These are phyloP conservation scores for Botrylloides violaceus DNA, from an alignment of 23 tunicate genomes.

Conservation along the genomic window DNA sequence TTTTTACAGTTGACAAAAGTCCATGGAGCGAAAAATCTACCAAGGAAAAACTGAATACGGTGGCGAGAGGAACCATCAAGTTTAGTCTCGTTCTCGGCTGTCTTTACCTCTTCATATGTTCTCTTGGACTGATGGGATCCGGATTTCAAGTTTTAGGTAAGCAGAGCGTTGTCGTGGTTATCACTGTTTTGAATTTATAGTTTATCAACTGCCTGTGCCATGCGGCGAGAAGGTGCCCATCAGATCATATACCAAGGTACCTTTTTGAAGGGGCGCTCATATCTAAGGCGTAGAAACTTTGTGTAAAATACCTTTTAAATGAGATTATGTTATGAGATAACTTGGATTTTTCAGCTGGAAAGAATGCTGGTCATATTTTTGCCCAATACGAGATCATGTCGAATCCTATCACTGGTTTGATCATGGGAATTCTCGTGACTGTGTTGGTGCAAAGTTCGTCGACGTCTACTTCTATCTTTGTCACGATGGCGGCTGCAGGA, in stretches of 20 bases:
- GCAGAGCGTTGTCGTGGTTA: too few species aligned
- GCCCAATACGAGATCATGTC: slow-evolving; percentile 48
- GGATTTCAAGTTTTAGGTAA: slow-evolving; percentile 53
- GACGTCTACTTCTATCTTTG: slow-evolving; percentile 86
- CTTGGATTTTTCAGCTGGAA: slow-evolving; percentile 69
- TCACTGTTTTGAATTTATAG: too few species aligned
- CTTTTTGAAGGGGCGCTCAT: too few species aligned
- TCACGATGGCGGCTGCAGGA: slow-evolving; percentile 77
- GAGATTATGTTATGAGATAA: too few species aligned
- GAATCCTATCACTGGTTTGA: slow-evolving; percentile 79
- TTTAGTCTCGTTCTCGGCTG: slow-evolving; percentile 32
- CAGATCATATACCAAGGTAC: too few species aligned
- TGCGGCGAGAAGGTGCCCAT: too few species aligned
- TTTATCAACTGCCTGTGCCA: too few species aligned
- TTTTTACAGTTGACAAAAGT: background rate
- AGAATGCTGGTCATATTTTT: slow-evolving; percentile 75
- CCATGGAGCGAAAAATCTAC: slow-evolving; percentile 27
- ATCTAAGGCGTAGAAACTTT: too few species aligned
- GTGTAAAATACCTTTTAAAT: background rate
- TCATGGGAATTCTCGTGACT: slow-evolving; percentile 82
- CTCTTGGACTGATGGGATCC: slow-evolving; percentile 38
- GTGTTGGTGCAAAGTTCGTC: slow-evolving; percentile 94
- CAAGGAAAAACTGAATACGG: slow-evolving; percentile 16
- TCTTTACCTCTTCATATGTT: slow-evolving; percentile 60
- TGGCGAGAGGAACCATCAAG: slow-evolving; percentile 12